Base-by-base conservation (phyloP, 2,113 vertebrate species). In the Saccopteryx bilineata region DNA sequence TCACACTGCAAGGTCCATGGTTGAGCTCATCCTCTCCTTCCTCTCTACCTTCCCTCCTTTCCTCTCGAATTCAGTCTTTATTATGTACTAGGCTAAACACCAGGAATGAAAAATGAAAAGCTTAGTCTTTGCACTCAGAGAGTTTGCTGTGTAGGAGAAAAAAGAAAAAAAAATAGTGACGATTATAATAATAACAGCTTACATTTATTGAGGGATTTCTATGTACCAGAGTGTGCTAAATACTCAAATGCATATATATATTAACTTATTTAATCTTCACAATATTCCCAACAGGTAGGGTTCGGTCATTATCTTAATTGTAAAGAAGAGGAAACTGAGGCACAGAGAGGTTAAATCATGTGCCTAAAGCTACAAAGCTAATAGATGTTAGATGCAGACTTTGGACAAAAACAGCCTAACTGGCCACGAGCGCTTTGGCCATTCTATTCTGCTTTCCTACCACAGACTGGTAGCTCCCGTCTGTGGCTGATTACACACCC, bases 251-350 rank as follows among this genome's bases (percentile, higher is more conserved):
- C 4, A 5, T 66, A 58, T 19, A 24, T 28, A 31, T n/a, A 69
- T 52, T 31, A 26, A 74, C 50, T 71, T 81, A 33, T n/a, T 65
- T 79, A 72, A 26, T 69, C 24, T 87, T 86, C 39, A 54, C 14
- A 63, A 54, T 79, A 61, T 86, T 28, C 14, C 26, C 8, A 5
- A 19, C 15, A 61, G 19, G 31, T 61, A 74, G 52, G 52, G 23
- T 31, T 10, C 11, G 61, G 18, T 54, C 60, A 23, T 58, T 60
- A 66, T 24, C 13, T 13, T 28, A 28, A 56, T 48, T 80, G n/a
- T 79, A 82, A 5, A 13, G 6, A 33, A 83, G 10, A 93, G 56
- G 24, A 96, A 90, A 93, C 81, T 46, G n/a, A 93, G 56, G 24
- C 65, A 48, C 24, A 68, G 9, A 90, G 58, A 87, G 8, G 50